These are phyloP conservation scores for Lonchura striata DNA, from an alignment of 2,113 vertebrate species.

Conservation along the genomic window DNA sequence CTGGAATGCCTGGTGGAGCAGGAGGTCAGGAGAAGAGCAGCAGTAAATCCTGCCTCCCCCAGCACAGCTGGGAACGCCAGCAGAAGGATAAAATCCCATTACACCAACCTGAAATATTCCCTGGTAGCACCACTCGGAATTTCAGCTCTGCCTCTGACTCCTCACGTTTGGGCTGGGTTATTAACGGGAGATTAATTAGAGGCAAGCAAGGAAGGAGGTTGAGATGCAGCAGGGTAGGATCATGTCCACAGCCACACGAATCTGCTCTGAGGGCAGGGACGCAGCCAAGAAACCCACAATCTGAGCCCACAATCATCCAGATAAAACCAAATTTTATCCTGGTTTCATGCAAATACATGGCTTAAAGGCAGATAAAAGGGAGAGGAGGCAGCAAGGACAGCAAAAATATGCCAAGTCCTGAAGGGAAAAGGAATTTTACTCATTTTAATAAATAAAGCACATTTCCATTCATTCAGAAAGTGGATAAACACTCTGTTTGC, in stretches of 20 bases:
- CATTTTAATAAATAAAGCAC: neutral
- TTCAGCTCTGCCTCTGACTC: neutral
- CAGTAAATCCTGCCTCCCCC: conserved; percentile 29
- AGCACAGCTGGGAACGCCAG: neutral
- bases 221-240: neutral
- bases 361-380: neutral
- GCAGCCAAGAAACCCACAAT: neutral
- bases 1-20: neutral
- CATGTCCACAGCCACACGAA: neutral
- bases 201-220: neutral
- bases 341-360: neutral
- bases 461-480: conserved; percentile 1
- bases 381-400: neutral
- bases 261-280: neutral
- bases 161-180: neutral
- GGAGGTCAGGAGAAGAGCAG: conserved; percentile 4
- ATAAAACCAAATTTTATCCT: neutral
- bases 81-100: neutral
- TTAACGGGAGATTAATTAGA: neutral
- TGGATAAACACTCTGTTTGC: neutral
- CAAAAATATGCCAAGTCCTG: neutral
- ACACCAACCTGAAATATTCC: neutral
- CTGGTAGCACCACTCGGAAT: neutral
- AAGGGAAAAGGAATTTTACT: neutral
- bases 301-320: neutral